Conservation (phyloP, 2,113 vertebrate species). For the Burhinus oedicnemus region DNA sequence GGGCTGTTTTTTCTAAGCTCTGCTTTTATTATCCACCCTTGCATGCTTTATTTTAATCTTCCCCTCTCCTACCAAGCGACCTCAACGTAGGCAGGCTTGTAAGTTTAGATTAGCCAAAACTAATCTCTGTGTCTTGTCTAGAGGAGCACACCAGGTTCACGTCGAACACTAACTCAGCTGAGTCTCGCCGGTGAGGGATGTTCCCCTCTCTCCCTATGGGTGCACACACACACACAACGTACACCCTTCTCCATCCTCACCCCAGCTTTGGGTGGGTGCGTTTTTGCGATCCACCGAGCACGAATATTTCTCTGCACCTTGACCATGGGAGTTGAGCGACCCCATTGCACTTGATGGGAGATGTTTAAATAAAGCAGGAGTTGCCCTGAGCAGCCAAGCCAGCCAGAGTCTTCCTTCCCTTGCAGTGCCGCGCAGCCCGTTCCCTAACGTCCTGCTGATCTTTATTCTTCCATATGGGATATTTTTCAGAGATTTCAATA, state of each 20-base stretch:
- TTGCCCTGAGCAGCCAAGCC: background rate
- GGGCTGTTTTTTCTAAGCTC: background rate
- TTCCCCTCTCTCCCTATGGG: no score
- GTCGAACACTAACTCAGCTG: background rate
- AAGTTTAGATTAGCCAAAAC: background rate
- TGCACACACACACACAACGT: no score
- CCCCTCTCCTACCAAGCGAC: background rate
- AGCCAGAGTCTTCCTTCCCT: background rate
- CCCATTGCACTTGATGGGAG: background rate
- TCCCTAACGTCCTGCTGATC: background rate
- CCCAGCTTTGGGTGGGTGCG: background rate
- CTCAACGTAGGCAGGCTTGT: background rate
- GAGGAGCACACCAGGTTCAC: background rate
- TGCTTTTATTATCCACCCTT: background rate
- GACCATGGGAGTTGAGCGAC: background rate
- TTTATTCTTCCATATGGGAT: background rate
- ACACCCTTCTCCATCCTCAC: background rate
- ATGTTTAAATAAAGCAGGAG: background rate
- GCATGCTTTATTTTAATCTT: background rate
- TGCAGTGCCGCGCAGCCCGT: fast-evolving
- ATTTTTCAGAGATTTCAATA: background rate
- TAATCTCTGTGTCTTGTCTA: background rate
- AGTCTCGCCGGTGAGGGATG: no score
- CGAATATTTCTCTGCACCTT: conserved; percentile 6
- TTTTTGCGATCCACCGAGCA: background rate